Evolutionary conservation across 2,888 invertebrate species (phyloP).

Genomic region (Scelioninae gen. 1): DNA sequence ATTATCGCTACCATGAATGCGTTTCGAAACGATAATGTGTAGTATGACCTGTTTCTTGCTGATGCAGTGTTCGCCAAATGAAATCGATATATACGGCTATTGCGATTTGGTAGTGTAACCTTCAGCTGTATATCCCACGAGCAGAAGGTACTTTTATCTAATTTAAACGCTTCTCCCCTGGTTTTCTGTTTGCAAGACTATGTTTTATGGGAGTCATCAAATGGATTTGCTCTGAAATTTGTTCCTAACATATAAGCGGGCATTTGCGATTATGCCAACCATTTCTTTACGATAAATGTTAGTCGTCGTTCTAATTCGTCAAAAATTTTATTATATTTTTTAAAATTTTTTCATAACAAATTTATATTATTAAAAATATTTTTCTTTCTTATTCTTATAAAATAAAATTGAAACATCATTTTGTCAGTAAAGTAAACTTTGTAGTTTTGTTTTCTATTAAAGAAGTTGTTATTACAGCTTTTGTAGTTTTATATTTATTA

Average conservation of each 20-base stretch:
- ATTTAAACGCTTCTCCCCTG: conserved; percentile 31
- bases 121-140: conserved; percentile 24
- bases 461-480: too few relatives aligned
- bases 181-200: conserved; percentile 8
- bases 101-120: conserved; percentile 49
- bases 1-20: conserved; percentile 45
- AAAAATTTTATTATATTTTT: too few relatives aligned
- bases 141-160: conserved; percentile 41
- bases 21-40: conserved; percentile 57
- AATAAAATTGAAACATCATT: too few relatives aligned
- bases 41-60: conserved; percentile 59
- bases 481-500: too few relatives aligned
- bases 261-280: background rate
- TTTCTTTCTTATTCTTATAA: too few relatives aligned
- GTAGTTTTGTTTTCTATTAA: too few relatives aligned
- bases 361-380: too few relatives aligned
- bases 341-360: too few relatives aligned
- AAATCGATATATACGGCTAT: conserved; percentile 60
- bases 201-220: conserved; percentile 33
- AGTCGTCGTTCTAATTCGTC: too few relatives aligned
- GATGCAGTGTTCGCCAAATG: conserved; percentile 45
- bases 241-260: conserved; percentile 1
- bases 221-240: conserved; percentile 10
- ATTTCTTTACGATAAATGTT: too few relatives aligned
- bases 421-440: too few relatives aligned